Evolutionary conservation across 2,113 vertebrate species (phyloP).

Genomic region (Ptilonorhynchus violaceus): DNA sequence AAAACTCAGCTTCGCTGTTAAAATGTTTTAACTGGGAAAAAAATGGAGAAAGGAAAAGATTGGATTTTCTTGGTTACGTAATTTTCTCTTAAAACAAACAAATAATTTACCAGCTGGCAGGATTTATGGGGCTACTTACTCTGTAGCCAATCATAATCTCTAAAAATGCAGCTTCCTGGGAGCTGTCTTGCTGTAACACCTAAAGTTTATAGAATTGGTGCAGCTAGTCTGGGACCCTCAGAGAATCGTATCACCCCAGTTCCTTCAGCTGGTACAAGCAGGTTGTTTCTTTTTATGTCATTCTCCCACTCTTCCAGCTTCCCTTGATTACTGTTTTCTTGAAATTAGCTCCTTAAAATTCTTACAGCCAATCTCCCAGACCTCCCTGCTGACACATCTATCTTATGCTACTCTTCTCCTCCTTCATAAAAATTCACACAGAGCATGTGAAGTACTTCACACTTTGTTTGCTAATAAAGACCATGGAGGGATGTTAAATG

Average conservation of each 20-base stretch:
- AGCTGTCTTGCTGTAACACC: neutral
- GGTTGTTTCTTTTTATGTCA: neutral
- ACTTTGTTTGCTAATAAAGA: conserved; percentile 53
- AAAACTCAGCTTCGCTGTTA: neutral
- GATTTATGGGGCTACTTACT: conserved; percentile 15
- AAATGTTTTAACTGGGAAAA: neutral
- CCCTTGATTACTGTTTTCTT: conserved; percentile 23
- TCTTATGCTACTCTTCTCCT: neutral
- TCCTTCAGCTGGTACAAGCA: neutral
- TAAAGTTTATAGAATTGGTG: neutral
- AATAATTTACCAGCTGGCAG: neutral
- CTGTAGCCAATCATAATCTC: neutral
- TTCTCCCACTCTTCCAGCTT: neutral
- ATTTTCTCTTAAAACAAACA: conserved; percentile 30
- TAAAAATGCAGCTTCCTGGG: neutral
- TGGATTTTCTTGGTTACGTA: neutral
- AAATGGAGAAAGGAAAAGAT: neutral
- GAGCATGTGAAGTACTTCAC: neutral
- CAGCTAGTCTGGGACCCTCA: neutral
- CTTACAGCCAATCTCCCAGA: neutral
- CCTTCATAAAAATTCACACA: conserved; percentile 28
- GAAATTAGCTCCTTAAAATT: conserved; percentile 54
- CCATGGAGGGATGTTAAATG: conserved; percentile 25
- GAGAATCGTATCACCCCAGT: neutral
- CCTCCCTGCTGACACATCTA: conserved; percentile 35